These are phyloP conservation scores for Malacoraja senta DNA, from an alignment of 2,797 vertebrate genomes.

Conservation along the genomic window DNA sequence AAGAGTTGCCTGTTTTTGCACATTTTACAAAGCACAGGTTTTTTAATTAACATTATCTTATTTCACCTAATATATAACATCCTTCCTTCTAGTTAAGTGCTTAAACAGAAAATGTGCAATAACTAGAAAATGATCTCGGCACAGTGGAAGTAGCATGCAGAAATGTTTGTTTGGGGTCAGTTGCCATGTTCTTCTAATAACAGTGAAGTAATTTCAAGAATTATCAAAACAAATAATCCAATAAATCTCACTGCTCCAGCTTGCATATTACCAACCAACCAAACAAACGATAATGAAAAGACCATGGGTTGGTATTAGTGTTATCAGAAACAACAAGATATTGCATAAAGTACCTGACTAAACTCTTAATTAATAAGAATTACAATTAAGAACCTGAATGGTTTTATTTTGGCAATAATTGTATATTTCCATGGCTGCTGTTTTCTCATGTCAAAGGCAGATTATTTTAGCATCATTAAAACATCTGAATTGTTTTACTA, in stretches of 20 bases:
- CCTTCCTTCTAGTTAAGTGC: background rate
- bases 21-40: background rate
- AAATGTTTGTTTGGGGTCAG: background rate
- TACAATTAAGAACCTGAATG: background rate
- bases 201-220: slow-evolving; percentile 7
- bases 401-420: background rate
- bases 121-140: background rate
- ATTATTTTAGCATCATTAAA: background rate
- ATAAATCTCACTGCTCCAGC: background rate
- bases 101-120: background rate
- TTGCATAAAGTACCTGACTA: background rate
- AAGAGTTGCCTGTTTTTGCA: background rate
- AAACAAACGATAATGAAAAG: background rate
- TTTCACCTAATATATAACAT: background rate
- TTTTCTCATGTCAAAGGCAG: background rate
- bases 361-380: background rate
- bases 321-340: background rate
- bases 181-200: background rate
- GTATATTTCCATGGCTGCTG: background rate
- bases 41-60: background rate
- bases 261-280: background rate
- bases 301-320: background rate
- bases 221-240: background rate
- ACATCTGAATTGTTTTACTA: background rate
- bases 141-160: background rate